phyloP scores from a whole-genome alignment of 2,113 vertebrate species.

The Lycaon pictus region DNA sequence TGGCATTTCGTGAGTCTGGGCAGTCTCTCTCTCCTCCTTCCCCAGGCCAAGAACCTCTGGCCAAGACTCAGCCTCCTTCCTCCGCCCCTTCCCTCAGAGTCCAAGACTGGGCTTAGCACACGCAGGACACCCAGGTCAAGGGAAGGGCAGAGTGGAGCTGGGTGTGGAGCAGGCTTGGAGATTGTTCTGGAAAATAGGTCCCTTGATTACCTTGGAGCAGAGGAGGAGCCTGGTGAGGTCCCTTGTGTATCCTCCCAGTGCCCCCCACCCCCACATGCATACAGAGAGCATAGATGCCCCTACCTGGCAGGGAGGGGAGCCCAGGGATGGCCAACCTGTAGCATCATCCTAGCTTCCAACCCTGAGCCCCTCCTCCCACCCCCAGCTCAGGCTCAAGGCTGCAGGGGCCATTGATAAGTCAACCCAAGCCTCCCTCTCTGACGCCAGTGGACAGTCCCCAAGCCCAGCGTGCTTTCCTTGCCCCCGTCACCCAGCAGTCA shows the following conservation, averaged over 20 bases:
- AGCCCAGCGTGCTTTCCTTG: neutral
- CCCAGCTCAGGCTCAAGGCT: neutral
- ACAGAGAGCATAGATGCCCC: neutral
- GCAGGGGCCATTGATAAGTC: neutral
- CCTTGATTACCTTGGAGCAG: neutral
- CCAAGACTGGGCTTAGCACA: neutral
- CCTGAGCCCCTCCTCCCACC: neutral
- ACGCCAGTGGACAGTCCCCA: fast-evolving
- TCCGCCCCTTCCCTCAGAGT: neutral
- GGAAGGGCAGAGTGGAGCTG: neutral
- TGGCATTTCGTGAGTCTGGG: neutral
- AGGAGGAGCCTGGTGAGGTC: neutral
- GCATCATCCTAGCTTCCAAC: neutral
- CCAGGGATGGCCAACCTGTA: neutral
- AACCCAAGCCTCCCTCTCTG: neutral
- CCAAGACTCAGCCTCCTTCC: neutral
- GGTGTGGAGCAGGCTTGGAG: neutral
- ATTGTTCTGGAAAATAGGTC: neutral
- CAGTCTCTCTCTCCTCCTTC: neutral
- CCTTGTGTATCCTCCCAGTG: neutral
- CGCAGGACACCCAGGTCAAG: neutral
- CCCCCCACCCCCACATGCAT: too few species aligned
- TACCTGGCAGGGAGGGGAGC: neutral
- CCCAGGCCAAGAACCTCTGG: neutral
- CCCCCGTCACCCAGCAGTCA: neutral